A percentile compares a stretch with the other conserved stretches of the same genome.
Evolutionary conservation across 2,797 vertebrate species (phyloP).

Genomic region (Argya squamiceps): DNA sequence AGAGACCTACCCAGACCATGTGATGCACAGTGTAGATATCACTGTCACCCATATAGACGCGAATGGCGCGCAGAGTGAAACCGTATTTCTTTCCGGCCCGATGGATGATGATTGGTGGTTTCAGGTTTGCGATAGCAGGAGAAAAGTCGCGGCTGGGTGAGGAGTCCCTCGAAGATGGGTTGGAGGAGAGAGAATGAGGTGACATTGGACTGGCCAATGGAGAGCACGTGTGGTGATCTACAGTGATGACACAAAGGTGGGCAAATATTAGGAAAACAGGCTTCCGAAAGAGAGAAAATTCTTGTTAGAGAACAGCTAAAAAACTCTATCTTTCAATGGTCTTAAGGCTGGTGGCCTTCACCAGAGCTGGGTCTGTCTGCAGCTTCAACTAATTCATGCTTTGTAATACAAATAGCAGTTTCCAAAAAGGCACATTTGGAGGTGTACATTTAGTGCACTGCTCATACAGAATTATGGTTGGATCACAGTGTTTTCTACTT

Average conservation of each 20-base stretch:
- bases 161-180: conserved; percentile 95
- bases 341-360: neutral
- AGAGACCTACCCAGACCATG: conserved; percentile 94
- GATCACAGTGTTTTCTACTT: neutral
- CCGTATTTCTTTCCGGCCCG: conserved; percentile 95
- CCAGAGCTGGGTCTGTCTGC: neutral
- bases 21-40: conserved; percentile 96
- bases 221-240: conserved; percentile 92
- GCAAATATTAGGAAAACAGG: conserved; percentile 62
- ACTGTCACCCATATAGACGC: conserved; percentile 96
- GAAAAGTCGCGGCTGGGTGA: conserved; percentile 94
- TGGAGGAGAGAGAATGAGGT: conserved; percentile 94
- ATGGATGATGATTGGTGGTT: conserved; percentile 91
- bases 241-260: conserved; percentile 65
- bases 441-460: neutral
- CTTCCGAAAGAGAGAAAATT: conserved; percentile 36
- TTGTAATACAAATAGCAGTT: neutral
- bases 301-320: conserved; percentile 11
- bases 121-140: conserved; percentile 83
- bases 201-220: conserved; percentile 98
- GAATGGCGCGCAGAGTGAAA: conserved; percentile 94
- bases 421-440: neutral
- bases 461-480: neutral
- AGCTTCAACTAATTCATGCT: neutral
- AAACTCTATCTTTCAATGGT: neutral